Evolutionary conservation across 2,888 invertebrate species (phyloP), one percentile per base, ranked within the genome.

Genomic region (Troides oblongomaculatus): DNA sequence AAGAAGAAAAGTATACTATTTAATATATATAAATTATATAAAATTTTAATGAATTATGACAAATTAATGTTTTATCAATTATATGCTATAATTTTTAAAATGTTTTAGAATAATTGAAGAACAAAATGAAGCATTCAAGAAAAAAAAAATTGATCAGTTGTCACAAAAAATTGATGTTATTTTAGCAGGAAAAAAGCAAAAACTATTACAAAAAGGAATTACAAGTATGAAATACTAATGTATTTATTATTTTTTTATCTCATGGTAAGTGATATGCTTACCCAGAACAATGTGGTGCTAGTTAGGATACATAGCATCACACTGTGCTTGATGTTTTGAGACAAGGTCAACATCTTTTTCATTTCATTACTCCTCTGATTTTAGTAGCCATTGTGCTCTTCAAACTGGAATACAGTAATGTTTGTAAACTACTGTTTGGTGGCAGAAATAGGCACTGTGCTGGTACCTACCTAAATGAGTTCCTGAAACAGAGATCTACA

Each of bases 101-200:
- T 18, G 6, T 66, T 82, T 60, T 70, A 91, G 93, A 72, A 73
- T 86, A 53, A 64, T 83, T 64, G 70, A 76, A n/a, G 90, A 92
- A 71, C 94, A 94, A 80, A 83, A 78, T 2, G 86, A 91, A 61
- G 85, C 87, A 1, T 79, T 93, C 25, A 94, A 89, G 76, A 91
- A 94, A 69, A 92, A 94, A 72, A 94, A 96, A 79, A 92, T 94
- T 71, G 91, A 93, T 74, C 94, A 96, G 81, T 87, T 97, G 63
- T 87, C 91, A 74, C 84, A 92, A 63, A 95, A 96, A 87, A 94
- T 96, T 70, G 95, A 96, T 72, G 94, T 94, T 81, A 97, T 98
- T 74, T 89, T 97, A 23, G 94, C 94, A 72, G 98, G 97, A 0
- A 97, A 97, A 84, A 93, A 93, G 73, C 94, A 95, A 79, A 96